These are phyloP conservation scores for Pyrgilauda ruficollis DNA, from an alignment of 2,113 vertebrate genomes.

Conservation along the genomic window DNA sequence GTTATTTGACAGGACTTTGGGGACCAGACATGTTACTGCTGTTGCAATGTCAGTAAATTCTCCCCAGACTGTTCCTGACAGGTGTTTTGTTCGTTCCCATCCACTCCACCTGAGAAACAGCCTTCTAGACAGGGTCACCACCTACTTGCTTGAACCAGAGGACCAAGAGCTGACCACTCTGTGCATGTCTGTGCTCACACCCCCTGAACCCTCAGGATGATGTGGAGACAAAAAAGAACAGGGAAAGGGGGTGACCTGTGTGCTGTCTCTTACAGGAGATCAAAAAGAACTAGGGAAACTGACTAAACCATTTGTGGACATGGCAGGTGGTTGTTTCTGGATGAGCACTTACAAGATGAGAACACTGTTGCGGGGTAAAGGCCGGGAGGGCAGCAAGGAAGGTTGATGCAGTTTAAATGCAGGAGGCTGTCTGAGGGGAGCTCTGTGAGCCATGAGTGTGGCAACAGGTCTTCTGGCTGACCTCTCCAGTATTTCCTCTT, in stretches of 20 bases:
- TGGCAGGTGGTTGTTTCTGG: neutral
- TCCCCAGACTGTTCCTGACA: neutral
- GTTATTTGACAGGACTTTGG: neutral
- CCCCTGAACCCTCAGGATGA: neutral
- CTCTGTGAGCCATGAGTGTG: neutral
- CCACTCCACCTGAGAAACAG: neutral
- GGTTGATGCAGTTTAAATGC: neutral
- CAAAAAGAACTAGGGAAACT: neutral
- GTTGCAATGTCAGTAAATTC: neutral
- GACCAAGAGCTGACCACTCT: neutral
- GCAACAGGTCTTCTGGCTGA: neutral
- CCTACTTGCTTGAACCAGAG: neutral
- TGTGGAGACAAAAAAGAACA: neutral
- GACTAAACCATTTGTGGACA: fast-evolving
- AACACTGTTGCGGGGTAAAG: neutral
- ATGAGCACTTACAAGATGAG: neutral
- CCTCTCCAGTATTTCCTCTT: neutral
- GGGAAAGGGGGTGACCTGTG: neutral
- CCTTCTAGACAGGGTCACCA: neutral
- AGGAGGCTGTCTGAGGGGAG: neutral
- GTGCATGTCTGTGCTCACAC: neutral
- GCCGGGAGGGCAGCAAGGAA: neutral
- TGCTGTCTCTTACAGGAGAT: neutral
- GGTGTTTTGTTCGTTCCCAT: neutral
- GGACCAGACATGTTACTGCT: neutral